A percentile compares a stretch with the other conserved stretches of the same genome.
Evolutionary conservation across 2,888 invertebrate species (phyloP).

Genomic region (Dendrolimus houi): DNA sequence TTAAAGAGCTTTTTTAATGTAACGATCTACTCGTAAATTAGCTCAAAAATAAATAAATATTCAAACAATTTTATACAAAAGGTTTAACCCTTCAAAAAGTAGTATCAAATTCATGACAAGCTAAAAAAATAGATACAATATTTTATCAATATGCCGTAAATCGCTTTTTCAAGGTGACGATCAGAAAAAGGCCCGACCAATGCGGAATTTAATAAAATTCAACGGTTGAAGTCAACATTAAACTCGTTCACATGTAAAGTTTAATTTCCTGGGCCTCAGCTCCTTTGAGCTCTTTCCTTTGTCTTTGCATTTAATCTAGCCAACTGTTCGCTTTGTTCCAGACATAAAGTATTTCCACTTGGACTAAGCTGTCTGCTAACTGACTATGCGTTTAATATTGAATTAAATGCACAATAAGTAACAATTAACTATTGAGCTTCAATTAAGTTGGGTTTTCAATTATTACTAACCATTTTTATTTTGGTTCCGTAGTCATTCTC

Average conservation of each 20-base stretch:
- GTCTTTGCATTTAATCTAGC: conserved; percentile 28
- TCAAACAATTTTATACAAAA: too few relatives aligned
- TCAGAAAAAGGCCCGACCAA: not conserved
- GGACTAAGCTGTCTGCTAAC: not conserved
- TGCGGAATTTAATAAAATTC: conserved; percentile 2
- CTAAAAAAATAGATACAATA: not conserved
- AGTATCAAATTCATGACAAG: too few relatives aligned
- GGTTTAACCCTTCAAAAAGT: too few relatives aligned
- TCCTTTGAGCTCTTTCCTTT: conserved; percentile 28
- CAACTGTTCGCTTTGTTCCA: conserved; percentile 7
- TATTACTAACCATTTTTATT: too few relatives aligned
- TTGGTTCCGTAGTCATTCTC: too few relatives aligned
- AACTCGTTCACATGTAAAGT: conserved; percentile 34
- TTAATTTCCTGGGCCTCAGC: conserved; percentile 39
- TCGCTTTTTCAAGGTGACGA: not conserved
- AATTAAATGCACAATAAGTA: too few relatives aligned
- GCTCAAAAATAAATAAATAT: too few relatives aligned
- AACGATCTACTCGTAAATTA: too few relatives aligned
- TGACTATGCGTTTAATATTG: too few relatives aligned
- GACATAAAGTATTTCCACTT: conserved; percentile 1
- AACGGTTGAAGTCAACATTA: conserved; percentile 9
- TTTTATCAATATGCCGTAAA: not conserved
- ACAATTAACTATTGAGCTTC: too few relatives aligned
- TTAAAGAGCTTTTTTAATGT: too few relatives aligned
- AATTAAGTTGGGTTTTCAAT: too few relatives aligned